Evolutionary conservation across 2,113 vertebrate genomes (phyloP).

Genomic region (Porphyrio hochstetteri): DNA sequence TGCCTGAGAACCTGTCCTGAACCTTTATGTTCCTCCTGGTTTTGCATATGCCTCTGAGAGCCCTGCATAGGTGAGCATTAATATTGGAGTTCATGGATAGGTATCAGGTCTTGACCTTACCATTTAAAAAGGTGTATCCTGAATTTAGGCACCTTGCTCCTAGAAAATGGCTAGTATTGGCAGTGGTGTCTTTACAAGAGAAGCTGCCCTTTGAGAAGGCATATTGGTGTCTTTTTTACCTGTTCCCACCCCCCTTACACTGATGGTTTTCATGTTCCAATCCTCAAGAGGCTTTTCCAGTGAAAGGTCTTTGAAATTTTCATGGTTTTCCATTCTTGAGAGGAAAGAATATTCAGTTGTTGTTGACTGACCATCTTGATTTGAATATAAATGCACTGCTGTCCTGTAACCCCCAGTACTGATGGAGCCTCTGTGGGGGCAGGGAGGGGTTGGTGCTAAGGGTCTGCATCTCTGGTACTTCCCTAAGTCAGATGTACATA

Average conservation of each 20-base stretch:
- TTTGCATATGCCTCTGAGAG: background rate
- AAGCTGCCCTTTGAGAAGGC: background rate
- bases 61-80: background rate
- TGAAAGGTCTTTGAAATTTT: background rate
- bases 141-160: background rate
- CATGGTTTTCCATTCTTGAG: background rate
- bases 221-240: background rate
- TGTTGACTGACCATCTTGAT: background rate
- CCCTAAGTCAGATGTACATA: background rate
- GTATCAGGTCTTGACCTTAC: background rate
- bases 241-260: background rate
- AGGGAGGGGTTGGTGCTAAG: accelerated
- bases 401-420: background rate
- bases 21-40: background rate
- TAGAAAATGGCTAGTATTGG: background rate
- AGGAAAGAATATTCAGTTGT: background rate
- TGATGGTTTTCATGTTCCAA: background rate
- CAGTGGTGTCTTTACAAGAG: background rate
- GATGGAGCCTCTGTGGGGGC: background rate
- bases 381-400: background rate
- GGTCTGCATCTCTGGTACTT: background rate
- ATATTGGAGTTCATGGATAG: background rate
- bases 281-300: background rate
- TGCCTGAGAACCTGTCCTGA: background rate
- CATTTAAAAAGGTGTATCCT: background rate